Evolutionary conservation across 2,888 invertebrate species (phyloP), one percentile per base, ranked within the genome.

Genomic region (Megastigmus dorsalis): DNA sequence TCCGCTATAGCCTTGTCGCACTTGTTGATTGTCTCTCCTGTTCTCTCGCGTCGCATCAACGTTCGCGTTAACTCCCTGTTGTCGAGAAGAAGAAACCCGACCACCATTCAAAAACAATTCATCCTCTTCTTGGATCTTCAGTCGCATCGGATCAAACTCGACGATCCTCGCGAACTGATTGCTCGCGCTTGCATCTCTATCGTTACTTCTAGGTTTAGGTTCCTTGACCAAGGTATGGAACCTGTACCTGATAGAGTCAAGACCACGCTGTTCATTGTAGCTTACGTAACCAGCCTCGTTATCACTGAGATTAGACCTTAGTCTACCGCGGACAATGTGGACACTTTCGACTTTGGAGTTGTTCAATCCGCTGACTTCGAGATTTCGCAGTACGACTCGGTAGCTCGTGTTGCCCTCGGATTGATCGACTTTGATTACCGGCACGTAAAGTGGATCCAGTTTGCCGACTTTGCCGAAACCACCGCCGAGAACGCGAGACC

Each of bases 351-450:
- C 66, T 0, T 77, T 80, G 1, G 88, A 88, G 0, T 65, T 69
- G 68, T 88, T 88, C 5, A 88, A 70, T 1, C 87, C 88, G 0
- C 26, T 52, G 50, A 88, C 82, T 74, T 85, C 83, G 9, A 88
- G 79, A 70, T 85, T 81, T 1, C 80, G 78, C 13, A 88, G 77
- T 3, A 86, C 81, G 28, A 87, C 84, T 10, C 85, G 80, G 70
- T 88, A 88, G 70, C 78, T 85, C 15, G 82, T 84, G 69, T 85
- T 80, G 3, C 84, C 86, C 69, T 87, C 85, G 1, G 87, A 83
- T 75, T 92, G 92, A 67, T 92, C 88, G 26, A 88, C 84, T 66
- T 87, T 88, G 20, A 88, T 80, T n/a, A 86, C 77, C 0, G 87
- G 87, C 0, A 88, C 83, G n/a, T 72, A 77, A 7, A 88, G 72